Evolutionary conservation across 2,888 invertebrate genomes (phyloP), one percentile per base, ranked within the genome.

Genomic region (Belgica antarctica): DNA sequence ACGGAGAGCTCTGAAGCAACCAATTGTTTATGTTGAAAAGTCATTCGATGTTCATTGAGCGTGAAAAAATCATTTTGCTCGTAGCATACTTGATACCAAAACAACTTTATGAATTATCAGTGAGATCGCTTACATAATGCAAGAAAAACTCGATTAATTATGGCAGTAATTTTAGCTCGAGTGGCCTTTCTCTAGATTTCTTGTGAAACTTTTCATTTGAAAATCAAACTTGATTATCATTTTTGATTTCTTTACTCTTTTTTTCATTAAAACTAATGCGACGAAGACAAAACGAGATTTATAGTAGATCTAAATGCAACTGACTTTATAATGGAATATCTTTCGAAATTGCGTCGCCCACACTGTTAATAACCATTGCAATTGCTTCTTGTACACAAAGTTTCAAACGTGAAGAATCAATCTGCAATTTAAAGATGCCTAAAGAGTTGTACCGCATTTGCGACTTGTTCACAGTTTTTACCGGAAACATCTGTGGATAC

Each of bases 321-420:
- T 22, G 4, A 52, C 19, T 52, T 52, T 17, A n/a, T 2, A 41
- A 15, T n/a, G 41, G 15, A 41, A 41, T 41, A 3, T 10, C 10
- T 10, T n/a, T 12, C 10, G 41, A 41, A 22, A 52, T n/a, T 22
- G 52, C 5, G 12, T 22, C 52, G 22, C 52, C 52, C 52, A 52
- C 52, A n/a, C 17, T n/a, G 7, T 17, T 22, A 52, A 22, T 52
- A 17, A 12, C 22, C 52, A 52, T 22, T 19, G 52, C 52, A 4
- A 3, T n/a, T 22, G 22, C 8, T 22, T 22, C 7, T 10, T 52
- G 52, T 22, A 19, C 52, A 52, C 7, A 52, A 52, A 22, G 52
- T 52, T 52, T 52, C 52, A 52, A 52, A 22, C 52, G 52, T n/a
- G n/a, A 31, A 52, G 52, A 52, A 52, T 52, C 52, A 52, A 52